Base-by-base conservation (phyloP, 2,113 vertebrate genomes). In the Anoplopoma fimbria region DNA sequence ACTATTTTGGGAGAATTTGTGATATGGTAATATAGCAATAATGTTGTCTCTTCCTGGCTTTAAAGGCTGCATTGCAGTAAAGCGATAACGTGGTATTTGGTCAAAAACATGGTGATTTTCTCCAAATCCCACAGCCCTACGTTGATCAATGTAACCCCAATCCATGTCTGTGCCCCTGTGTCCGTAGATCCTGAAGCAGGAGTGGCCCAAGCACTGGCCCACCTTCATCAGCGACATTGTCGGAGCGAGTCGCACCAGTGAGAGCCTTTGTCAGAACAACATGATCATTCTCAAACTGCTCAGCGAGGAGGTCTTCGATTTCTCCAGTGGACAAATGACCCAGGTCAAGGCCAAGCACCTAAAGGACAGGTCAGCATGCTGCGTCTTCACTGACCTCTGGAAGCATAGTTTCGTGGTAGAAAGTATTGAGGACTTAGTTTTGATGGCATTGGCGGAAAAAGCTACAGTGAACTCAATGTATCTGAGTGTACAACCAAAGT, bases 121-220 rank as follows among this genome's bases (percentile, higher is more conserved):
- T 51, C 21, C 2, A 23, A 9, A 51, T 23, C 21, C 7, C 49
- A 19, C 19, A 9, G 47, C 21, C 45, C 45, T 47, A 15, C 45
- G 45, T 47, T 51, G 21, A 51, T 51, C 21, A 51, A 29, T 62
- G 19, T 80, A 27, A 71, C 29, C 8, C 2, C 15, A 19, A 25
- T 69, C 25, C 70, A 2, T 67, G 29, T 57, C 2, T 77, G 7
- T 86, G 9, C 62, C 17, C 71, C 1, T 71, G 36, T 65, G 25
- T 84, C 1, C 57, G 34, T 89, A 99, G 98, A 99, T 99, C 91
- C 91, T 99, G 81, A 99, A 99, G 87, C 98, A 99, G 91, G 98
- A 99, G 91, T 99, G 98, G 98, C 98, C 98, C 0, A 99, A 99
- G 88, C 98, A 99, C 93, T 99, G 98, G 98, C 98, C 98, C 10